Evolutionary conservation across 2,888 invertebrate genomes (phyloP).

Genomic region (Julus scandinavius): DNA sequence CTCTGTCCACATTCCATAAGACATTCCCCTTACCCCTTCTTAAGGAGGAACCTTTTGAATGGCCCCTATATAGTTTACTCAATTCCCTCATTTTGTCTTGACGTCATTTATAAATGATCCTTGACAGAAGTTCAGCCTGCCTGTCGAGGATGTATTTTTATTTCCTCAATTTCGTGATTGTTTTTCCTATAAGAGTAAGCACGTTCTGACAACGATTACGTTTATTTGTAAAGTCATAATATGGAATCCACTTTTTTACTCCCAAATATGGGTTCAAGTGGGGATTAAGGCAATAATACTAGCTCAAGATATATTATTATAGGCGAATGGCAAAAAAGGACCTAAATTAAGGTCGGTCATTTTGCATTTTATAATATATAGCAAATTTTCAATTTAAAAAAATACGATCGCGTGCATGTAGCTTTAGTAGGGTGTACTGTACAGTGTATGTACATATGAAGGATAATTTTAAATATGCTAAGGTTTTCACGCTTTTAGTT

Average conservation of each 20-base stretch:
- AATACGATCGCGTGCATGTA: conserved; percentile 37
- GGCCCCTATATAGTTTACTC: too few relatives aligned
- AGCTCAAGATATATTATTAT: conserved; percentile 42
- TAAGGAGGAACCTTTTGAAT: too few relatives aligned
- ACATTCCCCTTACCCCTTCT: too few relatives aligned
- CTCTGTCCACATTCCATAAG: too few relatives aligned
- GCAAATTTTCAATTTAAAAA: neutral
- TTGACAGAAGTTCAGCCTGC: neutral
- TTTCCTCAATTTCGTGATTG: neutral
- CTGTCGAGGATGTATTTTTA: neutral
- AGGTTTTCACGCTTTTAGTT: neutral
- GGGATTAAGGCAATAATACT: conserved; percentile 40
- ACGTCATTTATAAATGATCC: neutral
- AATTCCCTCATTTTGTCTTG: neutral
- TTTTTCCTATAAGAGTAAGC: neutral
- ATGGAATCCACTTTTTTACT: conserved; percentile 29
- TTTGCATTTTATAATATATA: conserved; percentile 35
- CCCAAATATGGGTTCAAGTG: neutral
- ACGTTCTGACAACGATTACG: neutral
- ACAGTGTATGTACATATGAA: conserved; percentile 10
- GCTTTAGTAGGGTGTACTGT: neutral
- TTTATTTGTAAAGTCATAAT: neutral
- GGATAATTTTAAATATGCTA: neutral
- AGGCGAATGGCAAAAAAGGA: neutral
- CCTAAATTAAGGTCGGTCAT: conserved; percentile 21